Conservation (phyloP, 1,140 invertebrate genomes). For the Caenorhabditis briggsae region DNA sequence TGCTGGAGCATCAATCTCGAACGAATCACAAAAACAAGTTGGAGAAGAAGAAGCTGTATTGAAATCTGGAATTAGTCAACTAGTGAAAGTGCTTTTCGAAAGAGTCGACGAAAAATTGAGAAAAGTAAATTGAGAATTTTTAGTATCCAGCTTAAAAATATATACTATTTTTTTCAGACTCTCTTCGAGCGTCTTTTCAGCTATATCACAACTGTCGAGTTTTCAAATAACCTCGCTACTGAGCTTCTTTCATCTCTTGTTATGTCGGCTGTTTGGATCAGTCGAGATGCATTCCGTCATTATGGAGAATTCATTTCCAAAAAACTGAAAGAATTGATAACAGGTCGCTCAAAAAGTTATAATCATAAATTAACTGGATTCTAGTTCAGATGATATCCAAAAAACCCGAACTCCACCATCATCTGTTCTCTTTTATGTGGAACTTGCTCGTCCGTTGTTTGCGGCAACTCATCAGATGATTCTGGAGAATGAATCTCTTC, state of each 20-base stretch:
- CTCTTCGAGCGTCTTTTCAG: neutral
- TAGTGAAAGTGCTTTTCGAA: slow-evolving; percentile 12
- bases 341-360: neutral
- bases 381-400: neutral
- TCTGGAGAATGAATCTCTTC: slow-evolving; percentile 10
- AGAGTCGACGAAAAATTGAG: slow-evolving; percentile 40
- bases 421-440: neutral
- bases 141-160: no score
- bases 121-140: neutral
- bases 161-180: neutral
- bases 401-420: neutral
- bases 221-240: neutral
- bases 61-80: neutral
- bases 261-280: neutral
- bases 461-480: slow-evolving; percentile 9
- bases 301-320: neutral
- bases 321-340: slow-evolving; percentile 3
- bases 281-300: neutral
- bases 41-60: neutral
- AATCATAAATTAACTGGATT: neutral
- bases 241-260: neutral
- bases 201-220: neutral
- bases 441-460: neutral
- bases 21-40: neutral
- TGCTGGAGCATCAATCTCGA: neutral